These are phyloP conservation scores for Apodemia zela DNA, from an alignment of 2,888 invertebrate species.

Conservation along the genomic window DNA sequence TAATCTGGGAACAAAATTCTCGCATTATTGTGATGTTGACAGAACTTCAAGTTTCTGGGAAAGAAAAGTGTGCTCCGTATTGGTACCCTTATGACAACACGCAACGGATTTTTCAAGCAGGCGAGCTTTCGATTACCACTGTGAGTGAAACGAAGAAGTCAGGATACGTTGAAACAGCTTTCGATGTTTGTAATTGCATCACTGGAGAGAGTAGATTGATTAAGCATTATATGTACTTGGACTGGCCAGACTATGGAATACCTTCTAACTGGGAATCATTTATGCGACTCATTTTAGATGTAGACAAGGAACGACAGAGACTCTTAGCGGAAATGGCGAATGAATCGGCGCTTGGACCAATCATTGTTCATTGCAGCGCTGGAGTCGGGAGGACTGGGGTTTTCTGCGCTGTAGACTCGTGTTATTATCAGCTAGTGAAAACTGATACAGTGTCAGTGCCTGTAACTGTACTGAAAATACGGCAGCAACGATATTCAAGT, in stretches of 20 bases:
- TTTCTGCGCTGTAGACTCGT: slow-evolving; percentile 26
- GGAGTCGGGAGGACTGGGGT: slow-evolving; percentile 16
- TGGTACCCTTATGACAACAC: too few species aligned
- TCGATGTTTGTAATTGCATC: too few species aligned
- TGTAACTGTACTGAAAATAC: slow-evolving; percentile 19
- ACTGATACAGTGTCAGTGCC: too few species aligned
- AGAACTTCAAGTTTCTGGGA: too few species aligned
- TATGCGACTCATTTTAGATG: slow-evolving; percentile 15
- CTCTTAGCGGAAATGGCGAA: slow-evolving; percentile 5
- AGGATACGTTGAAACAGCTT: too few species aligned
- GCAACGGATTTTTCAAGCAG: too few species aligned
- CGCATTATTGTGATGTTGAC: too few species aligned
- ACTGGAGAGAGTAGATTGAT: too few species aligned
- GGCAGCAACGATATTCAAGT: slow-evolving; percentile 21
- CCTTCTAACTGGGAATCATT: slow-evolving; percentile 21
- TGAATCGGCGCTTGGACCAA: slow-evolving; percentile 21
- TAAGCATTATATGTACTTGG: not conserved
- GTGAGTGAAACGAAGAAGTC: too few species aligned
- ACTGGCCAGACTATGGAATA: slow-evolving; percentile 25
- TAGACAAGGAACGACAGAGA: slow-evolving; percentile 10
- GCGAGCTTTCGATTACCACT: too few species aligned
- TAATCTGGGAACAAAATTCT: too few species aligned
- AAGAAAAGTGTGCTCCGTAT: too few species aligned
- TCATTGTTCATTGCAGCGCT: slow-evolving; percentile 24
- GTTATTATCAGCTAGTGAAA: not conserved